Conservation (phyloP, 2,888 invertebrate species). For the Oscheius sp. region DNA sequence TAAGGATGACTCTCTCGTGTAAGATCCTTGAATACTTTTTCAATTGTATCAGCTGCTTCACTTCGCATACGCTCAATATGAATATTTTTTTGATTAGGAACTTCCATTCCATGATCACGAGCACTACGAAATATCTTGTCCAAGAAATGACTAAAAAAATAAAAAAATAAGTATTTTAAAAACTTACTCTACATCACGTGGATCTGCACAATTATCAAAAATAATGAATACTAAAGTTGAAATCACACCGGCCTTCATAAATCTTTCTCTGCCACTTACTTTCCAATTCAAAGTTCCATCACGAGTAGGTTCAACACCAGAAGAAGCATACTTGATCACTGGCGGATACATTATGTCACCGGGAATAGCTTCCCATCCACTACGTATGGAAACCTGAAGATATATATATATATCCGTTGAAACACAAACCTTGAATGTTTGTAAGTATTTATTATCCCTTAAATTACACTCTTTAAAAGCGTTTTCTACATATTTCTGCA, state of each 20-base stretch:
- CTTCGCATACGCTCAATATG: neutral
- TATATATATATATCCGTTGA: neutral
- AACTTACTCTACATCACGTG: too few relatives aligned
- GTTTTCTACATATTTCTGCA: constrained; percentile 24
- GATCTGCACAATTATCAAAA: constrained; percentile 18
- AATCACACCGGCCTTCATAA: neutral
- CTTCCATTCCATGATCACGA: neutral
- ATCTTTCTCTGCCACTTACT: neutral
- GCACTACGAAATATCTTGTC: neutral
- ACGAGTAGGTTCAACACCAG: neutral
- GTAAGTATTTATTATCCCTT: constrained; percentile 13
- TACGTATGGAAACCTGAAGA: neutral
- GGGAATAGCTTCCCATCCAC: neutral
- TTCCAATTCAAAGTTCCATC: constrained; percentile 16
- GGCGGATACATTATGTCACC: constrained; percentile 16
- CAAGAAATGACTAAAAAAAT: neutral
- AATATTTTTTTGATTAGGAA: neutral
- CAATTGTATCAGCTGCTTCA: constrained; percentile 1
- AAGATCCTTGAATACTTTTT: neutral
- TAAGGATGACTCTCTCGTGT: neutral
- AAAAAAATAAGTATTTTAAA: neutral
- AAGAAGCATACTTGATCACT: constrained; percentile 6
- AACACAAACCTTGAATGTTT: constrained; percentile 18
- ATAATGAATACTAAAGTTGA: constrained; percentile 1
- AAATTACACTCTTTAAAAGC: constrained; percentile 27